These are phyloP conservation scores for Macroramphosus scolopax DNA, from an alignment of 2,797 vertebrate species.

Conservation along the genomic window DNA sequence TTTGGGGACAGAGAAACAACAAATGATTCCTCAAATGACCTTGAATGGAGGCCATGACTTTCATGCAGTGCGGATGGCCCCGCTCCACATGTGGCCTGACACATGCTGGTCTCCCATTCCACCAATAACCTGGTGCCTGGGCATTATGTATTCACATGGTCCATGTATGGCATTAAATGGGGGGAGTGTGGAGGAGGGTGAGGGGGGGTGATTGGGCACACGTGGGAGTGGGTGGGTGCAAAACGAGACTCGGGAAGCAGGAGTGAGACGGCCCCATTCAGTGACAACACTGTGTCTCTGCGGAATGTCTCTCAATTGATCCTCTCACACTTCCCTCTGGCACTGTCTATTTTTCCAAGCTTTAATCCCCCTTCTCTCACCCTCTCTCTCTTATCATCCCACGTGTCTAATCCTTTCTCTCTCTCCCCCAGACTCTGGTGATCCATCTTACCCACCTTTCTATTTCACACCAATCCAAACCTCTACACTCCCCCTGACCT, in stretches of 20 bases:
- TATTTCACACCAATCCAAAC: no score
- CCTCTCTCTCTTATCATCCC: constrained; percentile 38
- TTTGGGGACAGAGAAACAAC: constrained; percentile 25
- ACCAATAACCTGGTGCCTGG: constrained; percentile 48
- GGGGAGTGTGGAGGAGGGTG: constrained; percentile 15
- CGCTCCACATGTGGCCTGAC: constrained; percentile 49
- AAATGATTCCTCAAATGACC: constrained; percentile 60
- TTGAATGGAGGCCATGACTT: constrained; percentile 52
- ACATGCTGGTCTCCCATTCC: constrained; percentile 29
- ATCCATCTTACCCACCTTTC: constrained; percentile 33
- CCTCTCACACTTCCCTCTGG: constrained; percentile 58
- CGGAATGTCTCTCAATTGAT: constrained; percentile 60
- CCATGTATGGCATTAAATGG: constrained; percentile 47
- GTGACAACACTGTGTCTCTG: constrained; percentile 46
- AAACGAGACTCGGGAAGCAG: constrained; percentile 47
- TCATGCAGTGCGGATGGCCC: constrained; percentile 18
- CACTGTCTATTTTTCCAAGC: constrained; percentile 50
- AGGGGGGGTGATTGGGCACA: constrained; percentile 35
- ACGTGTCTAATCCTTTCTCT: constrained; percentile 55
- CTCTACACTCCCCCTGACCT: constrained; percentile 3
- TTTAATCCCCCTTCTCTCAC: constrained; percentile 50
- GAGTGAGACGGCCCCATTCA: constrained; percentile 40
- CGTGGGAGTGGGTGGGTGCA: constrained; percentile 62
- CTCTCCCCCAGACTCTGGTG: constrained; percentile 21
- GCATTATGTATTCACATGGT: constrained; percentile 37